Conservation (phyloP, 2,797 vertebrate species). For the Aselliscus stoliczkanus region DNA sequence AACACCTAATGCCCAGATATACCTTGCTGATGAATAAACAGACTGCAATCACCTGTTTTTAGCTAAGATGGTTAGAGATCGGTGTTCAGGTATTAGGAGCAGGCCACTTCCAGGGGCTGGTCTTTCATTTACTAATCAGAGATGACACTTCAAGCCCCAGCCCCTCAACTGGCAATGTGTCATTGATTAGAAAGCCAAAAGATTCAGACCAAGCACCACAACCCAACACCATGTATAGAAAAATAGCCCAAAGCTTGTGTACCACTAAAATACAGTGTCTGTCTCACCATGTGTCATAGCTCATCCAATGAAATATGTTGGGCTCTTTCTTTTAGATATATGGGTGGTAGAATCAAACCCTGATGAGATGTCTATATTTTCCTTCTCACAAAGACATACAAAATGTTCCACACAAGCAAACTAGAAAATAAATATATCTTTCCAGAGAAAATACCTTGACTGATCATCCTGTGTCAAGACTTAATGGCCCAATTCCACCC, state of each 20-base stretch:
- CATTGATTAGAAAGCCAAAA: slow-evolving; percentile 21
- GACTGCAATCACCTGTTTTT: neutral
- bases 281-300: neutral
- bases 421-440: neutral
- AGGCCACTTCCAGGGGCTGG: neutral
- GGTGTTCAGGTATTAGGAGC: neutral
- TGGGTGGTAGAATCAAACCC: neutral
- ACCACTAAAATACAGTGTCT: neutral
- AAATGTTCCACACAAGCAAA: neutral
- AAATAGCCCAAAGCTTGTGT: neutral
- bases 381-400: neutral
- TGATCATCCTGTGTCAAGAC: neutral
- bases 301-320: neutral
- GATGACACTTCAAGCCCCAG: neutral
- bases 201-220: neutral
- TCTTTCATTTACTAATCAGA: neutral
- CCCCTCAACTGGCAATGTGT: neutral
- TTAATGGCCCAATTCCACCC: neutral
- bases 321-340: neutral
- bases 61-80: neutral
- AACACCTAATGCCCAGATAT: neutral
- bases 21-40: neutral
- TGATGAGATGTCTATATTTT: neutral
- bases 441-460: neutral
- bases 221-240: neutral